A percentile compares a stretch with the other conserved stretches of the same genome.
These are phyloP conservation scores for Polyommatus iphigenia DNA, from an alignment of 2,888 invertebrate species.

Conservation along the genomic window DNA sequence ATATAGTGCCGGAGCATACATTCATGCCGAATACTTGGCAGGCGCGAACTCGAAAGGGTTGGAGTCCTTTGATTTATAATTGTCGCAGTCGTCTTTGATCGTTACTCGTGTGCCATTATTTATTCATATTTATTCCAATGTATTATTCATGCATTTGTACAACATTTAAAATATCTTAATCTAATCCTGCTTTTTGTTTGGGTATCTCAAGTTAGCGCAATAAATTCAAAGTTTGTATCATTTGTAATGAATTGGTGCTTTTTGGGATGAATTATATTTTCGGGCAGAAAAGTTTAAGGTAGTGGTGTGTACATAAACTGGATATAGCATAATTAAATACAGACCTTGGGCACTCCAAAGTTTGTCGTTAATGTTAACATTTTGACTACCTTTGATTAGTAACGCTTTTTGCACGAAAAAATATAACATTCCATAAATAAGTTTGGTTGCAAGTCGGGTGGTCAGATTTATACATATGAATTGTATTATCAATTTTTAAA, in stretches of 20 bases:
- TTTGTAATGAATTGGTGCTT: background rate
- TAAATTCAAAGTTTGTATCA: slow-evolving; percentile 3
- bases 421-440: background rate
- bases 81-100: slow-evolving; percentile 35
- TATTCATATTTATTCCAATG: slow-evolving; percentile 33
- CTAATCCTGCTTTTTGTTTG: slow-evolving; percentile 28
- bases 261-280: background rate
- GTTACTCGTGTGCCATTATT: slow-evolving; percentile 31
- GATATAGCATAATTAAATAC: background rate
- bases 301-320: background rate
- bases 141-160: slow-evolving; percentile 33
- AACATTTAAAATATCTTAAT: slow-evolving; percentile 29
- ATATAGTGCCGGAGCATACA: slow-evolving; percentile 24
- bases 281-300: background rate
- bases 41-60: slow-evolving; percentile 32
- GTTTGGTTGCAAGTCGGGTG: background rate
- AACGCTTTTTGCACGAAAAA: background rate
- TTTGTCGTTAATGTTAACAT: background rate
- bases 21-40: slow-evolving; percentile 33
- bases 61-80: slow-evolving; percentile 34
- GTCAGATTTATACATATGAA: background rate
- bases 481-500: background rate
- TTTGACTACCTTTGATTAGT: background rate
- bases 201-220: slow-evolving; percentile 25
- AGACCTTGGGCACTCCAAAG: background rate